A percentile compares a stretch with the other conserved stretches of the same genome.
Conservation (phyloP, 2,113 vertebrate species). For the Empidonax traillii region DNA sequence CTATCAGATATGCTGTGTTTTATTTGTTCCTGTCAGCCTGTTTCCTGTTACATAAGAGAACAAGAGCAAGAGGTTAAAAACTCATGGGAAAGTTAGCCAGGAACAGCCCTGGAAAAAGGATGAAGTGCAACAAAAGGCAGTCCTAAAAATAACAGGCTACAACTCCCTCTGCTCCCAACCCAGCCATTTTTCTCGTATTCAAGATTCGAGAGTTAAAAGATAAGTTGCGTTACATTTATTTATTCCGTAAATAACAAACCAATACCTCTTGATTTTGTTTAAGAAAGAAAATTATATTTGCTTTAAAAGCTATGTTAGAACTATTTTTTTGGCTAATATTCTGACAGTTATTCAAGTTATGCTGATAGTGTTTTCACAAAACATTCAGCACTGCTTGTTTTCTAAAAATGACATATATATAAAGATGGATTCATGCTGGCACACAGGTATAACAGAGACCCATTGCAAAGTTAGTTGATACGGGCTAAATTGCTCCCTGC, state of each 20-base stretch:
- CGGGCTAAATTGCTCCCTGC: neutral
- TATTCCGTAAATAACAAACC: neutral
- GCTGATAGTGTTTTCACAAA: neutral
- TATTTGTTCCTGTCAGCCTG: constrained; percentile 85
- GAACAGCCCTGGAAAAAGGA: constrained; percentile 74
- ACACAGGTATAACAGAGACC: neutral
- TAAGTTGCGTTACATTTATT: neutral
- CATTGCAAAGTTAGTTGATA: neutral
- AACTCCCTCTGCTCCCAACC: constrained; percentile 49
- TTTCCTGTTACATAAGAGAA: constrained; percentile 85
- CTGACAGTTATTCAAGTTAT: neutral
- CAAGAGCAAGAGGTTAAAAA: constrained; percentile 89
- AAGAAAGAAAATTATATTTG: neutral
- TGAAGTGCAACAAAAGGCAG: constrained; percentile 65
- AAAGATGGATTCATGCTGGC: neutral
- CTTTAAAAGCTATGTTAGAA: neutral
- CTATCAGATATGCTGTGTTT: constrained; percentile 73
- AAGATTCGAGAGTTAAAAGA: neutral
- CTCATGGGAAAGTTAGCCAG: constrained; percentile 85
- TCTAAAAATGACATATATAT: neutral
- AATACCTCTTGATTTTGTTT: neutral
- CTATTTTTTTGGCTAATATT: neutral
- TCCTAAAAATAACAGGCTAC: constrained; percentile 79
- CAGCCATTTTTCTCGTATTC: constrained; percentile 10
- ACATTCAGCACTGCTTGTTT: neutral